These are phyloP conservation scores for Coluber constrictor DNA, from an alignment of 2,797 vertebrate genomes.

Conservation along the genomic window DNA sequence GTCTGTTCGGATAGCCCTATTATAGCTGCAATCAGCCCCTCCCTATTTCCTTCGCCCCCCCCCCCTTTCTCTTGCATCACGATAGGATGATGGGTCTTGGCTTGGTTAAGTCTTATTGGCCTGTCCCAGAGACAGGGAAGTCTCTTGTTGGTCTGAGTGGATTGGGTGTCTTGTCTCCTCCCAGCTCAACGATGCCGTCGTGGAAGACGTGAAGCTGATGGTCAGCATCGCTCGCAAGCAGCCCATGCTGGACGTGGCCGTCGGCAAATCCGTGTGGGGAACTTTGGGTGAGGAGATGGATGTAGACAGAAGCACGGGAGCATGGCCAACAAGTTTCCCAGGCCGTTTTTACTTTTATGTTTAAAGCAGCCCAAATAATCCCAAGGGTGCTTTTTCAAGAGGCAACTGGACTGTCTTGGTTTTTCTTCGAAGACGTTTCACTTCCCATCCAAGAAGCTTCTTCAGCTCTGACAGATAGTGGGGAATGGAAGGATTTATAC, in stretches of 20 bases:
- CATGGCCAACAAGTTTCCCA: not conserved
- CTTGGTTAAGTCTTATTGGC: not conserved
- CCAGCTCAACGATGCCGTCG: conserved; percentile 79
- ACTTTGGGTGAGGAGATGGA: conserved; percentile 76
- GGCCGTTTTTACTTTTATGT: not conserved
- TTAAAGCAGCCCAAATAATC: not conserved
- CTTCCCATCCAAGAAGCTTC: too few relatives aligned
- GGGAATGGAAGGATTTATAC: too few relatives aligned
- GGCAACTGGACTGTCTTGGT: too few relatives aligned
- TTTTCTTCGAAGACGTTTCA: too few relatives aligned
- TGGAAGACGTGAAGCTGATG: conserved; percentile 84
- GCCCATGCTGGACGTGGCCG: conserved; percentile 89
- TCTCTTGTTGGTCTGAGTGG: not conserved
- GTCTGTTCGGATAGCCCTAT: not conserved
- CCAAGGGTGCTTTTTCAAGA: too few relatives aligned
- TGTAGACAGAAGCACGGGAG: not conserved
- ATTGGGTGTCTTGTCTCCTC: not conserved
- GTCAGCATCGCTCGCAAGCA: conserved; percentile 94
- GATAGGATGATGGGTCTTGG: not conserved
- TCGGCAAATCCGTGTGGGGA: conserved; percentile 88
- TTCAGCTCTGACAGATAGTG: too few relatives aligned
- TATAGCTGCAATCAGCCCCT: not conserved
- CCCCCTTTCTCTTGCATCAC: not conserved
- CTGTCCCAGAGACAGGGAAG: not conserved
- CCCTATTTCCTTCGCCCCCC: not conserved